phyloP scores from a whole-genome alignment of 2,113 vertebrate species.

The Lepidothrix coronata region DNA sequence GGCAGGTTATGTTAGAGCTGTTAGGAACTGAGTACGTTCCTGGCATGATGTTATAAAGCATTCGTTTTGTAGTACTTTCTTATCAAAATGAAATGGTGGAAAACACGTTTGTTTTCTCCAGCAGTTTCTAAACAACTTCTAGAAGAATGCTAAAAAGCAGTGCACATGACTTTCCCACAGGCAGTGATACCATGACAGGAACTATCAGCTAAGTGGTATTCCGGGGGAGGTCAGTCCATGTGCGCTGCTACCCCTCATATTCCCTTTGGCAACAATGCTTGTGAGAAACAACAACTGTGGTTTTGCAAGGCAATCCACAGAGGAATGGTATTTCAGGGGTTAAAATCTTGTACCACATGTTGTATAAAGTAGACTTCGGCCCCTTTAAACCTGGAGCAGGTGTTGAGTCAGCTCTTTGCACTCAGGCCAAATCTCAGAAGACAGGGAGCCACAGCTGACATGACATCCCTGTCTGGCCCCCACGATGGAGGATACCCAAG shows the following conservation, averaged over 20 bases:
- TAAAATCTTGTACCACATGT: not conserved
- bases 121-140: not conserved
- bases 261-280: not conserved
- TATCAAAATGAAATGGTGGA: slow-evolving; percentile 2
- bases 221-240: not conserved
- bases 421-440: not conserved
- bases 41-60: not conserved
- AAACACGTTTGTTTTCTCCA: not conserved
- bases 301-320: not conserved
- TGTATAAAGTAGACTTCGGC: slow-evolving; percentile 32
- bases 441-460: not conserved
- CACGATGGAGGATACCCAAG: not conserved
- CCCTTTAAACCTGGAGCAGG: not conserved
- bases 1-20: not conserved
- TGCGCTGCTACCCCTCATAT: fast-evolving
- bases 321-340: not conserved
- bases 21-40: not conserved
- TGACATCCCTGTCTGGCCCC: not conserved
- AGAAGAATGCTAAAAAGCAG: not conserved
- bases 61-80: not conserved
- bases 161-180: not conserved
- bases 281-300: not conserved
- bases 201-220: not conserved
- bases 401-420: slow-evolving; percentile 43
- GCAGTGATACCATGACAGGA: not conserved